These are phyloP conservation scores for Patella vulgata DNA, from an alignment of 1,140 invertebrate species.

Conservation along the genomic window DNA sequence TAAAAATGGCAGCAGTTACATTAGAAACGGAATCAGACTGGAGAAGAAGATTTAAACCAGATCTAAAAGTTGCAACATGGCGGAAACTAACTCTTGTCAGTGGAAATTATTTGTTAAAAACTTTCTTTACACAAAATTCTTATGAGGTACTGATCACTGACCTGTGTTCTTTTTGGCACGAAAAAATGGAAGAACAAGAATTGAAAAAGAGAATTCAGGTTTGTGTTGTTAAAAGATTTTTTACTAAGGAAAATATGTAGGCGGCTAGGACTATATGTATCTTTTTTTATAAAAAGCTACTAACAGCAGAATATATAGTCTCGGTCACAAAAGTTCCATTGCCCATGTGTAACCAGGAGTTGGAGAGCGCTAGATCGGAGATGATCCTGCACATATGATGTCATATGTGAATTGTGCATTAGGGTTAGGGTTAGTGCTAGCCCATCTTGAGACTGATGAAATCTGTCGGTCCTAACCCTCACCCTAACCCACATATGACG, in stretches of 20 bases:
- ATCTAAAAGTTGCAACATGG: conserved; percentile 54
- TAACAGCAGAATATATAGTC: background rate
- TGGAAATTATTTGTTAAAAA: conserved; percentile 53
- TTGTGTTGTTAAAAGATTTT: background rate
- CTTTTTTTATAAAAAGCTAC: background rate
- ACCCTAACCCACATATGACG: no score
- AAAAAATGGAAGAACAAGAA: conserved; percentile 38
- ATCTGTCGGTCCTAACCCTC: no score
- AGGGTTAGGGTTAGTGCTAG: no score
- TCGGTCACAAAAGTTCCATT: background rate
- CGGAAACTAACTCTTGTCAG: conserved; percentile 40
- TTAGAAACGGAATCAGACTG: conserved; percentile 57
- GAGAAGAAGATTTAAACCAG: conserved; percentile 59
- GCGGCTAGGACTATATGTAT: background rate
- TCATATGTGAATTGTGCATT: no score
- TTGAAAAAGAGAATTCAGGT: conserved; percentile 53
- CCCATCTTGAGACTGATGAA: no score
- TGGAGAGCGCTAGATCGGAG: background rate
- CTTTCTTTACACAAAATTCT: conserved; percentile 44
- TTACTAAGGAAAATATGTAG: background rate
- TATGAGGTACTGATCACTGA: conserved; percentile 59
- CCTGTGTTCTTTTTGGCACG: conserved; percentile 52
- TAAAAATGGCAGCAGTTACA: background rate
- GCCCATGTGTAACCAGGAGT: background rate
- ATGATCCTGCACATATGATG: background rate